phyloP scores from a whole-genome alignment of 2,797 vertebrate species.

The Coreius guichenoti region DNA sequence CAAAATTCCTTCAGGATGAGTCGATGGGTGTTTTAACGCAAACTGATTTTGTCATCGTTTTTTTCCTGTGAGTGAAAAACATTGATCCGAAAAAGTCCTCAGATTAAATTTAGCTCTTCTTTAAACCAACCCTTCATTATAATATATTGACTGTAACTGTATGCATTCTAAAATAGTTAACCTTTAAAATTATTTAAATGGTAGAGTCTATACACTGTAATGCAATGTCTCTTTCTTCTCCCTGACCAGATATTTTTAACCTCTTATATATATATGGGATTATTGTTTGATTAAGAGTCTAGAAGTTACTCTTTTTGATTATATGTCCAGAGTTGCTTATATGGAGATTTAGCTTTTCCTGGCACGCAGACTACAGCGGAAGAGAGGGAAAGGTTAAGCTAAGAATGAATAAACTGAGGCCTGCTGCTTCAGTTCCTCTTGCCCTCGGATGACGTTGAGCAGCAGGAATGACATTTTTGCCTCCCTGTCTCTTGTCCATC shows the following conservation, averaged over 20 bases:
- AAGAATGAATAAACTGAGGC: constrained; percentile 31
- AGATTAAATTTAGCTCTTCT: background rate
- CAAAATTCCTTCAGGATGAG: background rate
- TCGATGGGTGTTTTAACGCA: background rate
- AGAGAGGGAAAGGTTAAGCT: constrained; percentile 40
- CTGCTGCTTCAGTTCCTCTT: constrained; percentile 7
- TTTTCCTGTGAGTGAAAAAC: background rate
- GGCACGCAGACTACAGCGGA: background rate
- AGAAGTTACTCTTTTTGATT: background rate
- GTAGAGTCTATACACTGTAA: background rate
- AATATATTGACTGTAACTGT: background rate
- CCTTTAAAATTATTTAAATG: background rate
- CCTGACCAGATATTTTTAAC: background rate
- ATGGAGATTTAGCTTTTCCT: constrained; percentile 25
- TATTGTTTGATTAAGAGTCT: background rate
- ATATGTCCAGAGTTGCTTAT: background rate
- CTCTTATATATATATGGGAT: no score
- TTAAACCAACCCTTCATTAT: background rate
- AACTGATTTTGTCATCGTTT: background rate
- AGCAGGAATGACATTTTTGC: constrained; percentile 65
- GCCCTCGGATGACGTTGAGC: constrained; percentile 48
- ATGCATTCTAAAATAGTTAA: background rate
- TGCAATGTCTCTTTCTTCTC: background rate
- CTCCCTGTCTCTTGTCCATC: constrained; percentile 61
- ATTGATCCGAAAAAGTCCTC: background rate